These are phyloP conservation scores for Rhingia rostrata DNA, from an alignment of 2,888 invertebrate genomes.

Conservation along the genomic window DNA sequence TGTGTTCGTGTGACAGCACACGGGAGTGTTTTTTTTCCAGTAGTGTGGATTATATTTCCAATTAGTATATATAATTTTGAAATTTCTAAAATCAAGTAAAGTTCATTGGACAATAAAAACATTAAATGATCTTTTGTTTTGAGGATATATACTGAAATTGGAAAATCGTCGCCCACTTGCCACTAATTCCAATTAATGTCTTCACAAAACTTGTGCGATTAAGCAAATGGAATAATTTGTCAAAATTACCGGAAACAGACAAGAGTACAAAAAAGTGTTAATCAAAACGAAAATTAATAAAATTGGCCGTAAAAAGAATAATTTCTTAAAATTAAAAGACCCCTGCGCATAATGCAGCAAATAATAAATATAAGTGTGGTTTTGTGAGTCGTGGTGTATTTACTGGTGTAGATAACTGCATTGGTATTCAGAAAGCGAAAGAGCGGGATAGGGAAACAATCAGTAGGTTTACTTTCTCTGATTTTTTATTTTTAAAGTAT, in stretches of 20 bases:
- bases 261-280: neutral
- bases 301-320: conserved; percentile 8
- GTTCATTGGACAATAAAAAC: conserved; percentile 12
- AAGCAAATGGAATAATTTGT: conserved; percentile 29
- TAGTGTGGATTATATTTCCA: conserved; percentile 52
- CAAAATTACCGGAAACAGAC: neutral
- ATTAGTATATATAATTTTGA: conserved; percentile 24
- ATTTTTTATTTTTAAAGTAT: conserved; percentile 43
- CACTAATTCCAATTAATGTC: neutral
- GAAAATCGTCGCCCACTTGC: conserved; percentile 1
- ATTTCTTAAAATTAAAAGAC: conserved; percentile 6
- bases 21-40: conserved; percentile 53
- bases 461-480: conserved; percentile 58
- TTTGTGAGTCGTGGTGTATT: conserved; percentile 35
- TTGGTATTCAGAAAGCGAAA: conserved; percentile 24
- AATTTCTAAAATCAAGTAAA: conserved; percentile 5
- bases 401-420: conserved; percentile 45
- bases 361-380: conserved; percentile 34
- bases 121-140: neutral
- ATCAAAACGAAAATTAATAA: conserved; percentile 13
- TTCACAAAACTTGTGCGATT: conserved; percentile 31
- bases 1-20: conserved; percentile 55
- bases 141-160: neutral
- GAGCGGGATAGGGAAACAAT: conserved; percentile 33
- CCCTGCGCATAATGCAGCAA: conserved; percentile 28